Evolutionary conservation across 2,797 vertebrate genomes (phyloP).

Genomic region (Gadopsis marmoratus): DNA sequence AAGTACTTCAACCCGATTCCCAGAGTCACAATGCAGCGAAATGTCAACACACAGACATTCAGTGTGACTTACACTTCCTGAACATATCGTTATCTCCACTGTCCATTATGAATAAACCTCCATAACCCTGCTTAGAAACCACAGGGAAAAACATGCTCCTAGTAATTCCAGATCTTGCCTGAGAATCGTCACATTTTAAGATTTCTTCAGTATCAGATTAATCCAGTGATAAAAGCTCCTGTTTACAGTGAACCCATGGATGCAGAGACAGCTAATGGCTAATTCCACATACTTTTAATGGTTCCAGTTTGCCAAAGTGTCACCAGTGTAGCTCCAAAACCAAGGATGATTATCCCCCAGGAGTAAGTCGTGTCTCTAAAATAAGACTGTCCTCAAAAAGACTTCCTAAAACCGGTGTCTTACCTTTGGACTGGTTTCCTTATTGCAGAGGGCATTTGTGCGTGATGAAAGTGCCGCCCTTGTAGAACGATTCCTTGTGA

Average conservation of each 20-base stretch:
- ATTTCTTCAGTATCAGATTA: neutral
- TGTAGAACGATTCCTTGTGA: constrained; percentile 89
- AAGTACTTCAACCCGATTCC: neutral
- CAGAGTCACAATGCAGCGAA: too few relatives aligned
- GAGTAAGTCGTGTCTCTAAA: too few relatives aligned
- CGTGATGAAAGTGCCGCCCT: constrained; percentile 92
- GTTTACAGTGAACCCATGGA: neutral
- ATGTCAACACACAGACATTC: neutral
- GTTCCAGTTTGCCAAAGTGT: neutral
- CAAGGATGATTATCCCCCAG: neutral
- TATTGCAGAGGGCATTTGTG: constrained; percentile 82
- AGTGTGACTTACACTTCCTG: too few relatives aligned
- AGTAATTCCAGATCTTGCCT: neutral
- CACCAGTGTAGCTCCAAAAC: neutral
- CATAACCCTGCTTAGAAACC: neutral
- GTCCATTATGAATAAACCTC: neutral
- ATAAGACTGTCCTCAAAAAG: neutral
- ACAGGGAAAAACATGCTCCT: too few relatives aligned
- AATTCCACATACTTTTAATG: neutral
- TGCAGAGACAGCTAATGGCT: neutral
- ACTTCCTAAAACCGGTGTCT: constrained; percentile 16
- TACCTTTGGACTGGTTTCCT: constrained; percentile 94
- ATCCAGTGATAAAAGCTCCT: neutral
- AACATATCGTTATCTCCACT: neutral
- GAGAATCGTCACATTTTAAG: neutral